Percentiles rank a stretch among this genome's conserved stretches.
Conservation (phyloP, 2,113 vertebrate genomes). For the Pelusios castaneus region DNA sequence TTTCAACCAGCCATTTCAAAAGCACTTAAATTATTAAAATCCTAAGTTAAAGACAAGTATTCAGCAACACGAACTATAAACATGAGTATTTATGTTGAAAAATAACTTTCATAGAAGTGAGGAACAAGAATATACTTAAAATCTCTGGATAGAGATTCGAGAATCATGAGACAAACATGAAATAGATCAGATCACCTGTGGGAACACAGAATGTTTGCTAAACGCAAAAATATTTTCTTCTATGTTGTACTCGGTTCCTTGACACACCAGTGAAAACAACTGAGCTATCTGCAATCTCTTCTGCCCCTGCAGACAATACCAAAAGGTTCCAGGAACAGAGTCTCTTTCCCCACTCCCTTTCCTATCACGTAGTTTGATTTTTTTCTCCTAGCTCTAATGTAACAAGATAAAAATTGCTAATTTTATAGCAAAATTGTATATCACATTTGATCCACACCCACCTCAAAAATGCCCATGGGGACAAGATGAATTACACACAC, state of each 20-base stretch:
- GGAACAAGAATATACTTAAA: background rate
- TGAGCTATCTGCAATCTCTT: fast-evolving
- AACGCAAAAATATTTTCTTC: background rate
- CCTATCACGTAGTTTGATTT: background rate
- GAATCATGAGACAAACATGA: background rate
- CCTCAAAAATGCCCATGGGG: background rate
- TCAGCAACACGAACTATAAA: background rate
- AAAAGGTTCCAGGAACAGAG: background rate
- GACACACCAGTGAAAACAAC: background rate
- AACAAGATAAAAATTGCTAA: background rate
- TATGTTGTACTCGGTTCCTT: background rate
- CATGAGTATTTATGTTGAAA: background rate
- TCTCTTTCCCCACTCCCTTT: background rate
- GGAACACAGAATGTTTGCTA: background rate
- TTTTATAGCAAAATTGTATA: background rate
- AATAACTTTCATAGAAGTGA: background rate
- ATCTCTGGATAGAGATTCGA: background rate
- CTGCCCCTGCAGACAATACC: background rate
- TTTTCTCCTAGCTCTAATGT: background rate
- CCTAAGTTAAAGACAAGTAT: background rate
- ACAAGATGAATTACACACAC: background rate
- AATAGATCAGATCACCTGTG: background rate
- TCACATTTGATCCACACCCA: background rate
- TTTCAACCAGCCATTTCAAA: background rate
- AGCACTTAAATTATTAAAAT: slow-evolving; percentile 4